Conservation (phyloP, 2,888 invertebrate species). For the Ectemnius continuus region DNA sequence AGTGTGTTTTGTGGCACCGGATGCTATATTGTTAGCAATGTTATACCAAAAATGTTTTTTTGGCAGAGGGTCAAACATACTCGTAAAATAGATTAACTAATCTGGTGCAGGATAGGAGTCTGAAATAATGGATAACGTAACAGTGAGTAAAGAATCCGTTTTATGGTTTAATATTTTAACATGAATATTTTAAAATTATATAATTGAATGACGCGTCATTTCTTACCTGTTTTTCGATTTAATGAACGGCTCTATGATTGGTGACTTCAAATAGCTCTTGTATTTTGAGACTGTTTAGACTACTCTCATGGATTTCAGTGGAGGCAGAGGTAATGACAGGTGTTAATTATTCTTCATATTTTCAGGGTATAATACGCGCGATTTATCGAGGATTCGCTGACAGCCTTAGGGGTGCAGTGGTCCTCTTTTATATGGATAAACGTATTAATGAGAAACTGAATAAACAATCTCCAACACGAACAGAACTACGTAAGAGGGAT, state of each 20-base stretch:
- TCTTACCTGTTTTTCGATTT: not conserved
- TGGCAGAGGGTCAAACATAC: slow-evolving; percentile 35
- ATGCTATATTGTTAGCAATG: slow-evolving; percentile 21
- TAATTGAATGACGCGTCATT: slow-evolving; percentile 3
- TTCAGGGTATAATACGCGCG: slow-evolving; percentile 83
- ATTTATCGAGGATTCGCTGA: slow-evolving; percentile 87
- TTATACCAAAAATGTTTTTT: slow-evolving; percentile 49
- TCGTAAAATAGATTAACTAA: slow-evolving; percentile 44
- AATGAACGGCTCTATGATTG: not conserved
- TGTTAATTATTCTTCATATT: slow-evolving; percentile 55
- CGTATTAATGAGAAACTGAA: slow-evolving; percentile 85
- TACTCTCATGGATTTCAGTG: not conserved
- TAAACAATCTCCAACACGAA: slow-evolving; percentile 80
- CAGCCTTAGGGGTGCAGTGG: slow-evolving; percentile 87
- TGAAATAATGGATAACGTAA: slow-evolving; percentile 58
- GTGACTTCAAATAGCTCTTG: not conserved
- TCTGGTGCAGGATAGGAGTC: slow-evolving; percentile 13
- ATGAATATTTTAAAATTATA: slow-evolving; percentile 22
- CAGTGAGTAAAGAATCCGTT: slow-evolving; percentile 49
- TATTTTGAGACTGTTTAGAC: not conserved
- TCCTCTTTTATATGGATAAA: slow-evolving; percentile 88
- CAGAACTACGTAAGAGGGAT: slow-evolving; percentile 78
- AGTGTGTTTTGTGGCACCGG: slow-evolving; percentile 16
- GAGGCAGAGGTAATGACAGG: not conserved
- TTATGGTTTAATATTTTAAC: not conserved